Evolutionary conservation across 2,888 invertebrate species (phyloP), one percentile per base, ranked within the genome.

Genomic region (Napeogenes inachia): DNA sequence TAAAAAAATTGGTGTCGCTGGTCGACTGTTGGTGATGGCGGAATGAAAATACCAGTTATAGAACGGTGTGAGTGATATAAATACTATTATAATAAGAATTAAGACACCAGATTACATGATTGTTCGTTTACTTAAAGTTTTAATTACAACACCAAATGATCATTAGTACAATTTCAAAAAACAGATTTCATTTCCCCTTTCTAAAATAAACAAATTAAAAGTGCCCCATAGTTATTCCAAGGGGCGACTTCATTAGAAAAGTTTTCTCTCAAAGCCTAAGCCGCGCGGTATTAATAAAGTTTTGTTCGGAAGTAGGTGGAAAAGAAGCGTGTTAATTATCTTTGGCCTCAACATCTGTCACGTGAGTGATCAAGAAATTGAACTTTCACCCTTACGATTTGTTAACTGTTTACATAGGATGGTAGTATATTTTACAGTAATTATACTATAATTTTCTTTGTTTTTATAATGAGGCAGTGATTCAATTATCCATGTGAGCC

Each of bases 241-340:
- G 76, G 73, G 79, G 81, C 81, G 84, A 85, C 89, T 90, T 89
- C 89, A 89, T 89, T 89, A 90, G 84, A 86, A 89, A 90, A 89
- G 84, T 89, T 89, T 83, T 79, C 84, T 81, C 84, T 87, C 85
- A 87, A 87, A 84, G 86, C 84, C 82, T 86, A 84, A 85, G 85
- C 84, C 78, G 78, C 76, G 77, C 79, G 84, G 89, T 89, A 89
- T 89, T 90, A 90, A 89, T 88, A 89, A 90, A 90, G 89, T 90
- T 89, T 88, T 84, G 87, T 84, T 84, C 78, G 80, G 79, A 78
- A 78, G 75, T 76, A 73, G 76, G 74, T 78, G 78, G 80, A 82
- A 85, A 89, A 89, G 87, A 88, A 89, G 85, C 85, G 85, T 86
- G 88, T 89, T 89, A 90, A 89, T 89, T 89, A 89, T 85, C 84